These are phyloP conservation scores for Drosophila subsilvestris DNA, from an alignment of 2,888 invertebrate species.

Conservation along the genomic window DNA sequence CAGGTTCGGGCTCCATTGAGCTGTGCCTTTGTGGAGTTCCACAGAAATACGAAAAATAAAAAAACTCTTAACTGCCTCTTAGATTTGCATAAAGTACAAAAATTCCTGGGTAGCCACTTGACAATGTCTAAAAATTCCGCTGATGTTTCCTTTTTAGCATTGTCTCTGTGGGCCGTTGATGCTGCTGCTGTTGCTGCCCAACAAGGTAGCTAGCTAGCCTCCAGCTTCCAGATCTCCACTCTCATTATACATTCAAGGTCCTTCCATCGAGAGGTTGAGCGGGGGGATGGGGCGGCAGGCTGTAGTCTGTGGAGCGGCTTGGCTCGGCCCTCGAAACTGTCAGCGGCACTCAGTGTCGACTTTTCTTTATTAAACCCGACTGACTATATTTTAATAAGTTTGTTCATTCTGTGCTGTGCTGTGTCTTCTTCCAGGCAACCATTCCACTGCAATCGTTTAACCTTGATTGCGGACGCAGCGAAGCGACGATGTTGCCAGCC, in stretches of 20 bases:
- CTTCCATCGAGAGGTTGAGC: constrained; percentile 67
- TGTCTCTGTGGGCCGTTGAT: constrained; percentile 49
- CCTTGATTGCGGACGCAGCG: constrained; percentile 82
- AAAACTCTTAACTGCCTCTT: constrained; percentile 22
- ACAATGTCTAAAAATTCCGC: constrained; percentile 75
- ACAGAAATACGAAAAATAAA: constrained; percentile 37
- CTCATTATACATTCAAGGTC: constrained; percentile 83
- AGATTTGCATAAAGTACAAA: constrained; percentile 75
- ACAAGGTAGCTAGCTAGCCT: constrained; percentile 22
- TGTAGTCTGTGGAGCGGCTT: constrained; percentile 7
- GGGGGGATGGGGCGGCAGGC: not conserved
- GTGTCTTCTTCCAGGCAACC: constrained; percentile 79
- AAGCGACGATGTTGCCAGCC: constrained; percentile 56
- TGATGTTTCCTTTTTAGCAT: constrained; percentile 70
- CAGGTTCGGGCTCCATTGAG: constrained; percentile 7
- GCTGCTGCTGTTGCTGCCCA: constrained; percentile 23
- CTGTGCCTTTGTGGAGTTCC: constrained; percentile 55
- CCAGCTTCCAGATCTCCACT: constrained; percentile 43
- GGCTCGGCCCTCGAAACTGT: constrained; percentile 66
- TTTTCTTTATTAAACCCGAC: constrained; percentile 77
- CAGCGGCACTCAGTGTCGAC: constrained; percentile 62
- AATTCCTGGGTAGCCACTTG: constrained; percentile 65
- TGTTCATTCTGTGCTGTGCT: constrained; percentile 23
- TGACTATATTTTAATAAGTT: constrained; percentile 64
- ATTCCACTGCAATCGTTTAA: constrained; percentile 84